phyloP scores from a whole-genome alignment of 2,797 vertebrate species.

The Florisuga fusca region DNA sequence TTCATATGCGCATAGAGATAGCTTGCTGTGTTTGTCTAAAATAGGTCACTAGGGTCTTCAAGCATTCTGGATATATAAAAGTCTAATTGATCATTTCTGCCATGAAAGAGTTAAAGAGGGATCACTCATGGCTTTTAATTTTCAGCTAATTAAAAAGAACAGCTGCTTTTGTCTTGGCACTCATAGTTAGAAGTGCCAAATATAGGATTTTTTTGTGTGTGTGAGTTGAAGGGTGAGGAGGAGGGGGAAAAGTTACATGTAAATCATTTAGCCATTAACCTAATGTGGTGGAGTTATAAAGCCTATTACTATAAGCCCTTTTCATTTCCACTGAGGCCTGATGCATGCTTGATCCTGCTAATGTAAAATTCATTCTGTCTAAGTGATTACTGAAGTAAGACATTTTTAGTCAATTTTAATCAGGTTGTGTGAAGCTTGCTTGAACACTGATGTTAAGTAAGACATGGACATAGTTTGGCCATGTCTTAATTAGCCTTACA shows the following conservation, averaged over 20 bases:
- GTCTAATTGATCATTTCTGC: conserved; percentile 78
- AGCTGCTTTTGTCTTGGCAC: conserved; percentile 73
- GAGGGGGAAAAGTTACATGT: conserved; percentile 78
- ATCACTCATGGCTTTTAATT: conserved; percentile 76
- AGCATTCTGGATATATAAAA: conserved; percentile 71
- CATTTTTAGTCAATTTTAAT: conserved; percentile 81
- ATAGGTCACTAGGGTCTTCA: conserved; percentile 74
- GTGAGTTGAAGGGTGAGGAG: conserved; percentile 78
- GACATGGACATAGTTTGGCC: conserved; percentile 72
- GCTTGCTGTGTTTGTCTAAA: conserved; percentile 65
- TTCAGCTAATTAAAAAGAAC: conserved; percentile 78
- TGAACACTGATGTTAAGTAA: conserved; percentile 64
- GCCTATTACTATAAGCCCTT: conserved; percentile 81
- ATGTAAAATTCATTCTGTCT: conserved; percentile 82
- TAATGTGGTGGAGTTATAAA: conserved; percentile 83
- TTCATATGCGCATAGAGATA: conserved; percentile 63
- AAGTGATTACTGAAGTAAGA: conserved; percentile 82
- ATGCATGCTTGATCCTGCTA: conserved; percentile 80
- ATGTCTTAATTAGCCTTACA: conserved; percentile 74
- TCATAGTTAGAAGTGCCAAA: conserved; percentile 72
- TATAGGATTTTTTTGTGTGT: conserved; percentile 48
- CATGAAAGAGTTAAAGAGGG: conserved; percentile 79
- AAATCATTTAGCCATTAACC: conserved; percentile 84
- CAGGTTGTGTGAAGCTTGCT: conserved; percentile 76
- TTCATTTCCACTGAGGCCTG: conserved; percentile 81